These are phyloP conservation scores for Tetraodon nigroviridis DNA, from an alignment of 2,113 vertebrate species.

Conservation along the genomic window DNA sequence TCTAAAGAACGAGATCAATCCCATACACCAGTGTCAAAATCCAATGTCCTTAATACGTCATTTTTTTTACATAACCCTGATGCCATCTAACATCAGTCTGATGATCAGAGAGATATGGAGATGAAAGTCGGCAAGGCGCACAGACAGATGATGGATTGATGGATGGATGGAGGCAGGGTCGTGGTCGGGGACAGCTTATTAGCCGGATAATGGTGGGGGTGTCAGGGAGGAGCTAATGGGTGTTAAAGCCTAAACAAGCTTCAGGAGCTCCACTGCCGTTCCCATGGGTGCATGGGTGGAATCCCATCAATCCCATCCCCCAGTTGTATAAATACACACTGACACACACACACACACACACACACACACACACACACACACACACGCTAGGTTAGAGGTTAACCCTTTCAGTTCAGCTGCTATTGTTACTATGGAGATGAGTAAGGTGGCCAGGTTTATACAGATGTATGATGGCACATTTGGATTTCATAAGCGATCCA, in stretches of 20 bases:
- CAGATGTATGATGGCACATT: slow-evolving; percentile 10
- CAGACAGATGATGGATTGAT: slow-evolving; percentile 33
- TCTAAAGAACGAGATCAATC: background rate
- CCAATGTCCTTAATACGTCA: background rate
- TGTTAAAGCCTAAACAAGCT: slow-evolving; percentile 63
- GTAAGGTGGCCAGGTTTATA: slow-evolving; percentile 46
- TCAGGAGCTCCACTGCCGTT: slow-evolving; percentile 58
- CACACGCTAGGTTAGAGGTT: slow-evolving; percentile 57
- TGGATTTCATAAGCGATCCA: background rate
- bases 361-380: slow-evolving; percentile 36
- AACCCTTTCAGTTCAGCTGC: slow-evolving; percentile 49
- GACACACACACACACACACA: slow-evolving; percentile 22
- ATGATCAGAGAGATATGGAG: slow-evolving; percentile 11
- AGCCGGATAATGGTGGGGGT: slow-evolving; percentile 26
- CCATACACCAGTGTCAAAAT: background rate
- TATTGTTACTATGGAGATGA: slow-evolving; percentile 70
- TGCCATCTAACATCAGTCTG: slow-evolving; percentile 23
- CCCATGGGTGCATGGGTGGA: slow-evolving; percentile 51
- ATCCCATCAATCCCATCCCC: slow-evolving; percentile 52
- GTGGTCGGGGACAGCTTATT: slow-evolving; percentile 15
- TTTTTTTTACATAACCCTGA: slow-evolving; percentile 5
- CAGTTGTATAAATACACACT: slow-evolving; percentile 38
- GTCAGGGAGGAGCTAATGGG: slow-evolving; percentile 28
- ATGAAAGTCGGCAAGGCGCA: slow-evolving; percentile 3
- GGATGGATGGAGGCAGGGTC: slow-evolving; percentile 41